Conservation (phyloP, 2,888 invertebrate species). For the Dicyrtomina minuta region DNA sequence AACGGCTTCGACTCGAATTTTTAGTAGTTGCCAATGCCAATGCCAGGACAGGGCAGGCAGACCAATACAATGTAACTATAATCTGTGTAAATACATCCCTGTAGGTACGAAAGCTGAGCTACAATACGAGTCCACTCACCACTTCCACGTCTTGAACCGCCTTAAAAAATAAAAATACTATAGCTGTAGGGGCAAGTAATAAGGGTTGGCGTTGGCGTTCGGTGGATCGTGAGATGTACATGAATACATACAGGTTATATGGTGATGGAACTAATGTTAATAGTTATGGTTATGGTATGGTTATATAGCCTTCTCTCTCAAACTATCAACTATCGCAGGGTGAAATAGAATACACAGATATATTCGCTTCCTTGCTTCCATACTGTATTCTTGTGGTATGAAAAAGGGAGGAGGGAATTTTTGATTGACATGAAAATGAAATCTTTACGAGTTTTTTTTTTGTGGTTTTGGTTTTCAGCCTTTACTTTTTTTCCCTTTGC, state of each 20-base stretch:
- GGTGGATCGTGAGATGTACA: no score
- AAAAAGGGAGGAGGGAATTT: constrained; percentile 30
- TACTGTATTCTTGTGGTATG: constrained; percentile 6
- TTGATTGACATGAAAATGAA: constrained; percentile 38
- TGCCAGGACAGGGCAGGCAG: no score
- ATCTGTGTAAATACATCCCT: neutral
- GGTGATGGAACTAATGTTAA: no score
- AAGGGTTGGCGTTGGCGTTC: neutral
- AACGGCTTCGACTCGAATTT: no score
- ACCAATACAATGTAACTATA: no score
- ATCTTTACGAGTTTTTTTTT: constrained; percentile 28
- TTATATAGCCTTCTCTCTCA: no score
- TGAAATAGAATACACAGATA: neutral
- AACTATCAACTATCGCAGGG: no score
- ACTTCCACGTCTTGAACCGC: neutral
- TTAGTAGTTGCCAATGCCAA: no score
- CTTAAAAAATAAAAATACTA: neutral
- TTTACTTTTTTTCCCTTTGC: constrained; percentile 26
- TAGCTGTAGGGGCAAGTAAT: neutral
- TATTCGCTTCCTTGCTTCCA: neutral
- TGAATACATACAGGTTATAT: no score
- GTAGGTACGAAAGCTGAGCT: neutral
- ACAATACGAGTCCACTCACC: neutral
- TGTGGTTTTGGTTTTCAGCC: constrained; percentile 13
- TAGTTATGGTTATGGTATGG: no score